Base-by-base conservation (phyloP, 2,888 invertebrate genomes). In the Ophonus ardosiacus region DNA sequence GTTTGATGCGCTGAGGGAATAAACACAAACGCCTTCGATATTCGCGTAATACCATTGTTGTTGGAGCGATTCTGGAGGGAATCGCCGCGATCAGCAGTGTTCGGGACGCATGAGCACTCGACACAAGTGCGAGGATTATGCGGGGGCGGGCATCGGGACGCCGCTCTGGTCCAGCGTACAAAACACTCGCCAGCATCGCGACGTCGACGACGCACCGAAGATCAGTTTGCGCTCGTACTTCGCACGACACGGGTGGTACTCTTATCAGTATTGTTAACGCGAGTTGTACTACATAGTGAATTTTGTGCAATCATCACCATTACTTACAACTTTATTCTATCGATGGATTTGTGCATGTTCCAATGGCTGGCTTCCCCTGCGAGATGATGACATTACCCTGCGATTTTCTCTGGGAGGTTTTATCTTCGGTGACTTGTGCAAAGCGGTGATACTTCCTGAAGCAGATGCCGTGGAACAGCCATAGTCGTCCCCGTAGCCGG, bases 91-190 rank as follows among this genome's bases (percentile, higher is more conserved):
- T 7, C 51, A 43, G 51, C 43, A 63, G 40, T 40, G 31, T 74
- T 51, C 84, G 90, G 90, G 90, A 91, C 91, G 91, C 91, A 91
- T 91, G 91, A 91, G 91, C 91, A 90, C 87, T 89, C 90, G 90
- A 91, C 91, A 91, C 91, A 91, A 91, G 91, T 91, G 91, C 91
- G 88, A 84, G 91, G 91, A 91, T 91, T 91, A 90, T 89, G 89
- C 84, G 85, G 65, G 85, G 80, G 85, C 68, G 68, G 78, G 68
- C 85, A 57, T 68, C 79, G 80, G 71, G 85, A 85, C 85, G 84
- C 84, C 65, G 80, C 57, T 68, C 38, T 79, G 85, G 85, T 85
- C 85, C 85, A 85, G 85, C 79, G 80, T 85, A 85, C 68, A 79
- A 85, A 85, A 85, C 85, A 85, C 57, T 85, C 71, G 80, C 85